Base-by-base conservation (phyloP, 2,113 vertebrate genomes). In the Gulo gulo region DNA sequence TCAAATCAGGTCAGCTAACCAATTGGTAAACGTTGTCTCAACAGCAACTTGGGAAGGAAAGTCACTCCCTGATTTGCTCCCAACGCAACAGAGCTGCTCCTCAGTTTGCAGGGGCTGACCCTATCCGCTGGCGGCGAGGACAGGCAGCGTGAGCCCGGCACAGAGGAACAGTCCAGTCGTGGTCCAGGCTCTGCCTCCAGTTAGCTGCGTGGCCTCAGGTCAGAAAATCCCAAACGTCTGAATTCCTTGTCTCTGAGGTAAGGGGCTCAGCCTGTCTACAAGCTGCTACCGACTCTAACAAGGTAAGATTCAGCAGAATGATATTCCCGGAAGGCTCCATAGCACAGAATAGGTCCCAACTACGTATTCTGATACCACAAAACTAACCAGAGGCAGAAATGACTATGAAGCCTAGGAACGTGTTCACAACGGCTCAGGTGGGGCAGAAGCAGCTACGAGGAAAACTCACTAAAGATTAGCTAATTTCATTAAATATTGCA, bases 401-500 rank as follows among this genome's bases (percentile, higher is more conserved):
- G 65, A 73, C 24, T 45, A n/a, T 2, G 24, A 71, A 24, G 23
- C 15, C 81, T 71, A 71, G 5, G 55, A 91, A 88, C 7, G 23
- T 29, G 5, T 45, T 95, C 29, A 88, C 23, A 91, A 94, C 82
- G n/a, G 31, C 85, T 42, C 26, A 59, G 45, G 52, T 47, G 26
- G 31, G 15, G 4, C 20, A 71, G 36, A 42, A 57, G 9, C 45
- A 76, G 47, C 55, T 69, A 82, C 36, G 7, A 84, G n/a, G 79
- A 95, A 89, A 92, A 55, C 2, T 18, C 52, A 94, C 18, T 86
- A 67, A 78, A 89, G 31, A 86, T 92, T 34, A 74, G 52, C 73
- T 96, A 52, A 94, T 57, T 88, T 95, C 73, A 97, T 67, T 91
- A 95, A 88, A 92, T 88, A 94, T 31, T 88, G 88, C 88, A 94